Evolutionary conservation across 2,888 invertebrate species (phyloP), one percentile per base, ranked within the genome.

Genomic region (Drosophila buzzatii): DNA sequence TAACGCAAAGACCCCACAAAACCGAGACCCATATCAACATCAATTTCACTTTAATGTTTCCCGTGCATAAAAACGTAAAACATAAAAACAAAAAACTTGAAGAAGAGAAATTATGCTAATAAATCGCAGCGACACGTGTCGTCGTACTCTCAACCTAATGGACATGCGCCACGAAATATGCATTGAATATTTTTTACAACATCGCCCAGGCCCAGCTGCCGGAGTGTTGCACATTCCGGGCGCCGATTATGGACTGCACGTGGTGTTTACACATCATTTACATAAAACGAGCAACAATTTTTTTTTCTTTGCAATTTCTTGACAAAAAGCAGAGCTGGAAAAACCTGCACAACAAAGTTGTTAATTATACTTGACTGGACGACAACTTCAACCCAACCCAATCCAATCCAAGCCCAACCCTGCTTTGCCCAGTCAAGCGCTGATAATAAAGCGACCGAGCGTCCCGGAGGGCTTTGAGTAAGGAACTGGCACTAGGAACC

Each of bases 341-440:
- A 79, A 82, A 67, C 69, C 73, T 70, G 75, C 67, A 68, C 82
- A 84, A 89, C 90, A 90, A 89, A 90, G 73, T 90, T 87, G 87
- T 87, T 87, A 87, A 87, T 87, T 90, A 87, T 89, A 87, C 90
- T 87, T 89, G 87, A 90, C 90, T 90, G 90, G 86, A 76, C 86
- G 81, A 70, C 73, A 72, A 52, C 49, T 56, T 55, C 55, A 58
- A 18, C 23, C 41, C 42, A 49, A 5, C 27, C 37, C 18, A 33
- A 39, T 1, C 18, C 41, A 44, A 53, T 1, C 18, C 41, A 44
- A 53, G 16, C 53, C 53, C 37, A 20, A 9, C 27, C 23, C 35
- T 52, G 68, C 75, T 69, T 64, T 85, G 79, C 74, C 70, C 80
- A 79, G 71, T 77, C 86, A 80, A 75, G 73, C 88, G 66, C 71